A percentile compares a stretch with the other conserved stretches of the same genome.
These are phyloP conservation scores for Cardiocondyla obscurior DNA, from an alignment of 1,140 invertebrate genomes.

Conservation along the genomic window DNA sequence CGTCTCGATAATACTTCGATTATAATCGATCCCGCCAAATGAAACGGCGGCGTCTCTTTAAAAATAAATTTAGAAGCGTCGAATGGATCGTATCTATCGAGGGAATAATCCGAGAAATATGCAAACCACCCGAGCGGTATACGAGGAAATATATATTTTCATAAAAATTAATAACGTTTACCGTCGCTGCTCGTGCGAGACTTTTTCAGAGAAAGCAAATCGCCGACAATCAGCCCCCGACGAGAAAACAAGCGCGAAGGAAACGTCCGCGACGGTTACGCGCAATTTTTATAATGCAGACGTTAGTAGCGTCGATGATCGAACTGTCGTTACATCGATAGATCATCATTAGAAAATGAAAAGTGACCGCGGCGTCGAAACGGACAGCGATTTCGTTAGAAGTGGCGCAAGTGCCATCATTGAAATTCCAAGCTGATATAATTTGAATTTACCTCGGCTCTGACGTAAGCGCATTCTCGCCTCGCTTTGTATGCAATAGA, in stretches of 20 bases:
- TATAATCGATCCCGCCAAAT: no score
- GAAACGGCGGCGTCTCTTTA: no score
- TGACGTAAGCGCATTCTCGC: constrained; percentile 31
- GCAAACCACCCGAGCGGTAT: no score
- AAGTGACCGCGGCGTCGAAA: constrained; percentile 5
- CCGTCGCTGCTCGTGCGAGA: not conserved
- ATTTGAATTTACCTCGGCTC: constrained; percentile 17
- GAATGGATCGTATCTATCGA: not conserved
- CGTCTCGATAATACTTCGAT: not conserved
- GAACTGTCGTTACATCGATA: constrained; percentile 4
- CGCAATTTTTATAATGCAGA: not conserved
- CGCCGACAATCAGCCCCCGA: not conserved
- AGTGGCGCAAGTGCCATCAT: not conserved
- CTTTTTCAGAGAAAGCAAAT: not conserved
- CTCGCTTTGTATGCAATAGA: constrained; percentile 17
- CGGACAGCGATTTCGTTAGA: constrained; percentile 22
- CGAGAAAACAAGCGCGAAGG: not conserved
- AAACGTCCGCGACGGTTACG: not conserved
- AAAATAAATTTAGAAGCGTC: not conserved
- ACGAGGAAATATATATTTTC: no score
- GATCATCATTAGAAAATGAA: constrained; percentile 27
- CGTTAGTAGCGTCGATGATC: not conserved
- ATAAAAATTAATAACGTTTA: not conserved
- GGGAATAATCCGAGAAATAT: no score
- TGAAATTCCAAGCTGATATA: constrained; percentile 37